Percentiles rank a stretch among this genome's conserved stretches.
These are phyloP conservation scores for Merluccius polli DNA, from an alignment of 2,797 vertebrate species.

Conservation along the genomic window DNA sequence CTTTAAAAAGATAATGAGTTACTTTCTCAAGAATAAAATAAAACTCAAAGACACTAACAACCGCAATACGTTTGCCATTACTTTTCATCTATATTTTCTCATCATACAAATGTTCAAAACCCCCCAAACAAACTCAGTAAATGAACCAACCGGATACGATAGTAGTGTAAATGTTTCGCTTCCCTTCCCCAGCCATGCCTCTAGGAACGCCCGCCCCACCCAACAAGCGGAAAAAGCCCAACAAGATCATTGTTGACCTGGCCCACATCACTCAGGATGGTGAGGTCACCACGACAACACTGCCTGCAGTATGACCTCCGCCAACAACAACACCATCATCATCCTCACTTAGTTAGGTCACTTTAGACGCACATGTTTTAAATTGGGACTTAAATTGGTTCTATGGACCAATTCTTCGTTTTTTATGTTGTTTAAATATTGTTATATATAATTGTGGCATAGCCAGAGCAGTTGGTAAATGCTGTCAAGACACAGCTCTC, in stretches of 20 bases:
- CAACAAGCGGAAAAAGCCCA: conserved; percentile 90
- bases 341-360: background rate
- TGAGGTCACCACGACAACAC: conserved; percentile 49
- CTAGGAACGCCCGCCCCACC: conserved; percentile 89
- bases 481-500: too few relatives aligned
- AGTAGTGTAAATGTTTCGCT: conserved; percentile 15
- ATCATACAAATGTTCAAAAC: background rate
- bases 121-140: background rate
- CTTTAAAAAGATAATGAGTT: background rate
- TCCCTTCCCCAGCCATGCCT: conserved; percentile 78
- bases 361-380: background rate
- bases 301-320: background rate
- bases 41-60: background rate
- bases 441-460: too few relatives aligned
- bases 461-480: too few relatives aligned
- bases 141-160: background rate
- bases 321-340: background rate
- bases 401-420: too few relatives aligned
- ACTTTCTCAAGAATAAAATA: background rate
- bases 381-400: too few relatives aligned
- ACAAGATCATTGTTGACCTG: conserved; percentile 88
- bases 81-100: background rate
- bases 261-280: conserved; percentile 78
- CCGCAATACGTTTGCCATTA: background rate
- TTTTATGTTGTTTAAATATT: too few relatives aligned